These are phyloP conservation scores for Tortrix viridana DNA, from an alignment of 2,888 invertebrate genomes.

Conservation along the genomic window DNA sequence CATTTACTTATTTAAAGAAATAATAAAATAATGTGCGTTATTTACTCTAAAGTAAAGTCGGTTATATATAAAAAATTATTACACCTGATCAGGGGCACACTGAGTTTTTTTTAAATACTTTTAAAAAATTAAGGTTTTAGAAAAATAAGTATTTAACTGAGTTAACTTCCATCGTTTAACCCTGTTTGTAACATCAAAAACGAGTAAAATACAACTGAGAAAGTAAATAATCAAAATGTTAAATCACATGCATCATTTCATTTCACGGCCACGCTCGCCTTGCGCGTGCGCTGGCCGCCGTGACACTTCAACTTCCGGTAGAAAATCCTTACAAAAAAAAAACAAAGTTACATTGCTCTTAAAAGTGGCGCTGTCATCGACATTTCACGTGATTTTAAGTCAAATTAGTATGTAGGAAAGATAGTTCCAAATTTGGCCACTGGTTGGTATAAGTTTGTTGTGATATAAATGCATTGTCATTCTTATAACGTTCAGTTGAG, in stretches of 20 bases:
- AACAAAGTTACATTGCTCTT: background rate
- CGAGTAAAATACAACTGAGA: too few relatives aligned
- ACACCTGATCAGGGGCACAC: too few relatives aligned
- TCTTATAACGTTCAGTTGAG: background rate
- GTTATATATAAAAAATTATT: too few relatives aligned
- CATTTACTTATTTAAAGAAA: too few relatives aligned
- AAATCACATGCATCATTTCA: conserved; percentile 21
- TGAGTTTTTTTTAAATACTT: too few relatives aligned
- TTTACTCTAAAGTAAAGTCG: too few relatives aligned
- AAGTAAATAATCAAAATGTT: background rate
- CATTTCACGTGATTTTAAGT: too few relatives aligned
- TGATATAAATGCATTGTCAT: conserved; percentile 20
- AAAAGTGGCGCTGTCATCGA: conserved; percentile 3
- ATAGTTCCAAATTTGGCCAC: conserved; percentile 6
- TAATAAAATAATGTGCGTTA: too few relatives aligned
- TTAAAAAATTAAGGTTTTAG: too few relatives aligned
- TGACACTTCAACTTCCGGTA: conserved; percentile 30
- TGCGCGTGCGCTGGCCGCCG: conserved; percentile 17
- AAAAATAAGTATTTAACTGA: too few relatives aligned
- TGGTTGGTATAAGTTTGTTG: background rate
- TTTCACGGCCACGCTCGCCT: conserved; percentile 19
- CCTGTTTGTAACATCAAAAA: too few relatives aligned
- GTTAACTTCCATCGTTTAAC: too few relatives aligned
- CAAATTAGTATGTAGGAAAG: background rate
- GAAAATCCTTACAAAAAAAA: conserved; percentile 16